Evolutionary conservation across 2,113 vertebrate species (phyloP).

Genomic region (Danio rerio): DNA sequence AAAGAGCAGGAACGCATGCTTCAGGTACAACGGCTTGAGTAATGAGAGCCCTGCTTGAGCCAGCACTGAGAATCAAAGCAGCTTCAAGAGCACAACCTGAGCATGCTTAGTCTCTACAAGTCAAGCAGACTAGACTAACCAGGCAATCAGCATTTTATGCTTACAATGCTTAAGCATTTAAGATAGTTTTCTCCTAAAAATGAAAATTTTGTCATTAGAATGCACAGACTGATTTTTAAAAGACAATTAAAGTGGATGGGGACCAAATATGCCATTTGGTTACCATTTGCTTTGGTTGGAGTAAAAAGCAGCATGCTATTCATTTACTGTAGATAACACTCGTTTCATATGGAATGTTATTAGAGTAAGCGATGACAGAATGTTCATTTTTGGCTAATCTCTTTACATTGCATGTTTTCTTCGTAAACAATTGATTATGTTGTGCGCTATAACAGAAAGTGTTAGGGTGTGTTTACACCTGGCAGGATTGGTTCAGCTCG

Average conservation of each 20-base stretch:
- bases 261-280: too few relatives aligned
- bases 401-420: not conserved
- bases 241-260: too few relatives aligned
- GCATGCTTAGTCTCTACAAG: constrained; percentile 3
- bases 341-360: not conserved
- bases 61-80: constrained; percentile 4
- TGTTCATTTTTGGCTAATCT: not conserved
- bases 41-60: constrained; percentile 47
- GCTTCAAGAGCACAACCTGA: constrained; percentile 17
- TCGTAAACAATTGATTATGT: not conserved
- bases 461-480: too few relatives aligned
- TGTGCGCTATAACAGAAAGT: not conserved
- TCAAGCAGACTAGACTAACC: not conserved
- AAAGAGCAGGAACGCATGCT: constrained; percentile 94
- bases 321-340: not conserved
- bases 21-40: constrained; percentile 82
- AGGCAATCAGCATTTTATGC: not conserved
- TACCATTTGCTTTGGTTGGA: not conserved
- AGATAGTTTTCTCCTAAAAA: not conserved
- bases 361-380: not conserved
- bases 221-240: not conserved
- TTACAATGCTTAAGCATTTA: not conserved
- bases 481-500: too few relatives aligned
- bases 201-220: not conserved
- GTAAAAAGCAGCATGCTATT: too few relatives aligned